These are phyloP conservation scores for Callionymus lyra DNA, from an alignment of 2,113 vertebrate species.

Conservation along the genomic window DNA sequence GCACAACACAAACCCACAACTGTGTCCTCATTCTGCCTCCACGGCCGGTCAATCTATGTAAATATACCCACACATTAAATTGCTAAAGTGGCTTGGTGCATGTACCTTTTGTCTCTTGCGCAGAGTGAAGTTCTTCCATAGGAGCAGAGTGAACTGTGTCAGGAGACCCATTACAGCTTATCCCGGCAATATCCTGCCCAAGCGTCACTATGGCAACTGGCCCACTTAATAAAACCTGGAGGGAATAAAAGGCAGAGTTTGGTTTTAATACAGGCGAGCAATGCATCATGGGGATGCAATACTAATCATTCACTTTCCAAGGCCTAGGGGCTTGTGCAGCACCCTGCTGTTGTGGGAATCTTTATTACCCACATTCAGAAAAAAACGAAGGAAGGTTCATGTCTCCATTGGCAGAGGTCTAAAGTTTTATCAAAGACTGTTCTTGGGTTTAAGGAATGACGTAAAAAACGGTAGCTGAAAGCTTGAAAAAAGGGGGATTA, in stretches of 20 bases:
- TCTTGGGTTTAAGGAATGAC: no score
- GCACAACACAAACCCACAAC: constrained; percentile 35
- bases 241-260: constrained; percentile 63
- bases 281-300: constrained; percentile 57
- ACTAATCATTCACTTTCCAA: constrained; percentile 56
- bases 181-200: constrained; percentile 57
- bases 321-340: constrained; percentile 40
- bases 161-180: constrained; percentile 67
- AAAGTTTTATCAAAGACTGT: constrained; percentile 10
- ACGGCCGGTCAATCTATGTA: constrained; percentile 32
- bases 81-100: constrained; percentile 9
- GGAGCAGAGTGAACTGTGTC: constrained; percentile 68
- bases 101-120: constrained; percentile 73
- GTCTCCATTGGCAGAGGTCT: neutral
- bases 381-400: constrained; percentile 27
- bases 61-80: constrained; percentile 19
- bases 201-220: constrained; percentile 62
- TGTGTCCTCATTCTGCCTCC: constrained; percentile 25
- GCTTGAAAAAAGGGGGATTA: no score
- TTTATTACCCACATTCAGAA: constrained; percentile 44
- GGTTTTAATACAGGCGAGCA: constrained; percentile 59
- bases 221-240: constrained; percentile 65
- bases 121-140: constrained; percentile 76
- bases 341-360: constrained; percentile 52
- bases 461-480: no score